Base-by-base conservation (phyloP, 1,140 invertebrate genomes). In the Paralvinella palmiformis region DNA sequence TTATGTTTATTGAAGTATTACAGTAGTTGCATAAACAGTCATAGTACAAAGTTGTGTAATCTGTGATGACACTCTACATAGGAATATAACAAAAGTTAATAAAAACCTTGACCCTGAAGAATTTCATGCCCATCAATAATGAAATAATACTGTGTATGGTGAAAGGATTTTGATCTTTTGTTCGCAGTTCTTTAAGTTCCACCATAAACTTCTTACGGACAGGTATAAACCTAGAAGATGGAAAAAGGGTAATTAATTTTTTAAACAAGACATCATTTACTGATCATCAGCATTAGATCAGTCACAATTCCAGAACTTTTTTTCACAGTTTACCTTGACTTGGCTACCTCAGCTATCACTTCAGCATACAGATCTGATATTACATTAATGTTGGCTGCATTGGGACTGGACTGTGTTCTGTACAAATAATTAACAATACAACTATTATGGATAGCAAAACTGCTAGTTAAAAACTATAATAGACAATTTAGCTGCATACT, bases 101-200 rank as follows among this genome's bases (percentile, higher is more conserved):
- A n/a, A n/a, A n/a, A n/a, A 89, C 88, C 82, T 92, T 92, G 5
- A 92, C 88, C 64, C 96, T 85, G 79, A 99, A 98, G 82, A 98
- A 99, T 84, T 99, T 99, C 92, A 99, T 98, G 61, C 96, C 96
- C 94, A 98, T 99, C 13, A 99, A 80, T 33, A 99, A 83, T 33
- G 92, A 95, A 68, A 98, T 98, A 64, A 99, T 97, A 74, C 91
- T 92, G 72, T 98, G 94, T 0, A 92, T 94, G 17, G 89, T 93
- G 71, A 90, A 87, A 0, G 92, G 88, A 24, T 89, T 91, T 6
- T 91, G 89, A 75, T 98, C 94, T 73, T 91, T 88, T 48, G 83
- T 83, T 59, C 91, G 81, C 69, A 96, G 79, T 81, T 97, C 95
- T 82, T 94, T 94, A 32, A 99, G 81, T 81, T 98, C 94, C 29